Base-by-base conservation (phyloP, 2,113 vertebrate species). In the Hyla sarda region DNA sequence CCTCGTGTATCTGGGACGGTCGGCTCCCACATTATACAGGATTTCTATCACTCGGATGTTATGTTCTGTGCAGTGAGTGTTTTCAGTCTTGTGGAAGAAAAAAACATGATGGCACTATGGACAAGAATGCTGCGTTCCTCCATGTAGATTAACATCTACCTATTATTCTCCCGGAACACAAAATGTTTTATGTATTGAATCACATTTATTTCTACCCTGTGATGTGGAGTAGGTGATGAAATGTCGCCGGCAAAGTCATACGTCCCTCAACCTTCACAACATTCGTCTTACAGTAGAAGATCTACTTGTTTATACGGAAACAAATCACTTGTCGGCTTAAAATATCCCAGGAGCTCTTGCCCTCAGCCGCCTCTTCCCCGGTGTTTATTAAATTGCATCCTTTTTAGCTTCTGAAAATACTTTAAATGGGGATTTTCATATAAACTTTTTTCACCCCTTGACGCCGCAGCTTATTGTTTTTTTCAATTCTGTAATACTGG, bases 161-260 rank as follows among this genome's bases (percentile, higher is more conserved):
- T 86, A 71, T 56, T 79, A 28, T 79, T 80, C 77, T 50, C 47
- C 28, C 1, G 41, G 34, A 86, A 76, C 72, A 86, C 48, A 32
- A 65, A 41, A 86, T 86, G 75, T 80, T 86, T 79, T 86, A 80
- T 86, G 77, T 86, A 86, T 85, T 67, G 45, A 67, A 34, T 71
- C 23, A 2, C 32, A 45, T 86, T 71, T 56, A 79, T 86, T 79
- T 86, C 41, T 71, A 56, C 80, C 72, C 48, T 45, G 75, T 28
- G 47, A 28, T 79, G 74, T 78, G 74, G 77, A 78, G 58, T 25
- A 45, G 77, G 75, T 45, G 60, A 79, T 79, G 30, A 71, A 80
- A 80, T 47, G 84, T 79, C 84, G 45, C 60, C 37, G 47, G 32
- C 23, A 67, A 86, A 79, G 62, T 71, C 60, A 54, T 71, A 28